Evolutionary conservation across 2,113 vertebrate genomes (phyloP).

Genomic region (Bufo gargarizans): DNA sequence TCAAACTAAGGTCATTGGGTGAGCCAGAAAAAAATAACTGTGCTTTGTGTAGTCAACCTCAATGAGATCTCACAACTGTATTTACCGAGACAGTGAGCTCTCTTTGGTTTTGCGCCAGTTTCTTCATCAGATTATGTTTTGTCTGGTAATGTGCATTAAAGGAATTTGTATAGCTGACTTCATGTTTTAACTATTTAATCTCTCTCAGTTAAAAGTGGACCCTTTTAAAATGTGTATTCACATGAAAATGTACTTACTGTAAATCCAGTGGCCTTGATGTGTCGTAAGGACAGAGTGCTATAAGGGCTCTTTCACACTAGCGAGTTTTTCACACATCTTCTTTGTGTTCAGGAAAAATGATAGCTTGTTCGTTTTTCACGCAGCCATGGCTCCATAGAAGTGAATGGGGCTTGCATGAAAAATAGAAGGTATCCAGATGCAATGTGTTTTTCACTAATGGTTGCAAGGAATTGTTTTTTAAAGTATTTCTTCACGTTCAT

Average conservation of each 20-base stretch:
- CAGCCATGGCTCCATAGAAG: no score
- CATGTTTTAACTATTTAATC: background rate
- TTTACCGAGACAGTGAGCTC: constrained; percentile 33
- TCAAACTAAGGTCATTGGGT: constrained; percentile 67
- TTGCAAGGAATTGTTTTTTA: no score
- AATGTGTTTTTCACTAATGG: no score
- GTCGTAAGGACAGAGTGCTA: no score
- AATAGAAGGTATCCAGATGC: no score
- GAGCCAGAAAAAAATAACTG: constrained; percentile 63
- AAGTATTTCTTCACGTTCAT: no score
- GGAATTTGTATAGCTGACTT: background rate
- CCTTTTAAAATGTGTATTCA: background rate
- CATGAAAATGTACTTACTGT: background rate
- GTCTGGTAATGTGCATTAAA: constrained; percentile 22
- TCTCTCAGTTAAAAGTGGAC: background rate
- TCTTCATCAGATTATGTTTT: constrained; percentile 18
- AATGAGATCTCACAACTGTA: constrained; percentile 57
- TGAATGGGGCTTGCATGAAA: no score
- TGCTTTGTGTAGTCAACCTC: constrained; percentile 58
- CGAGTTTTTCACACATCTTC: no score
- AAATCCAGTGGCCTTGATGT: no score
- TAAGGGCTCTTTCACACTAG: no score
- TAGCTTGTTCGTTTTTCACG: no score
- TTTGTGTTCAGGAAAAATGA: no score
- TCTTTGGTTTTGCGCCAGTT: constrained; percentile 43